Evolutionary conservation across 2,797 vertebrate genomes (phyloP).

Genomic region (Danio choprae): DNA sequence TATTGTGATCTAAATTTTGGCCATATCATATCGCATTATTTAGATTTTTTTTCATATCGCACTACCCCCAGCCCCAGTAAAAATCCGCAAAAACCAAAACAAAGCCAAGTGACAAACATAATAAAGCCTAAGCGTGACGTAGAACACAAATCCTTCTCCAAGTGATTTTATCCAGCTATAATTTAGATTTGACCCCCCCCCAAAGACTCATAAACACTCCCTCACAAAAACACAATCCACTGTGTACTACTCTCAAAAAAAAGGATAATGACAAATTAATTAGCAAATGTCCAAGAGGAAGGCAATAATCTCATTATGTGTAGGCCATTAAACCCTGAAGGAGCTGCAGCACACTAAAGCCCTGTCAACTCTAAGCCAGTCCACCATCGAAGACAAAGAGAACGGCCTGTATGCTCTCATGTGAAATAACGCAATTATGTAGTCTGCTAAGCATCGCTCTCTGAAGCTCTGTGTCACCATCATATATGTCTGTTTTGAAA

Average conservation of each 20-base stretch:
- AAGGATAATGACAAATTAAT: constrained; percentile 40
- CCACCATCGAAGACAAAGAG: constrained; percentile 25
- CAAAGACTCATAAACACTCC: not conserved
- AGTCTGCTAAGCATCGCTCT: constrained; percentile 10
- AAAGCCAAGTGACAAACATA: not conserved
- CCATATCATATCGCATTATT: too few relatives aligned
- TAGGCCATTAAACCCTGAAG: constrained; percentile 59
- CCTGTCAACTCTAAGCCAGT: constrained; percentile 33
- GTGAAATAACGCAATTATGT: constrained; percentile 47
- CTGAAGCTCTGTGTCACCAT: constrained; percentile 24
- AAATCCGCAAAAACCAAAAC: not conserved
- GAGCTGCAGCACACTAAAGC: constrained; percentile 41
- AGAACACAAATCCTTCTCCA: not conserved
- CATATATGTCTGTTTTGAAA: not conserved
- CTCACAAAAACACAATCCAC: not conserved
- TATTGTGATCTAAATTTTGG: too few relatives aligned
- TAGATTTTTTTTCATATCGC: too few relatives aligned
- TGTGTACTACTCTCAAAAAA: constrained; percentile 9
- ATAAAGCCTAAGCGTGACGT: not conserved
- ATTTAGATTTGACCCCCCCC: constrained; percentile 23
- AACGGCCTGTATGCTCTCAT: constrained; percentile 24
- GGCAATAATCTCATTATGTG: constrained; percentile 60
- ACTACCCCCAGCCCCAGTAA: not conserved
- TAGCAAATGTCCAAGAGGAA: constrained; percentile 39
- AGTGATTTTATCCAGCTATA: not conserved